Percentiles rank a stretch among this genome's conserved stretches.
Conservation (phyloP, 2,888 invertebrate species). For the Melanostoma mellinum region DNA sequence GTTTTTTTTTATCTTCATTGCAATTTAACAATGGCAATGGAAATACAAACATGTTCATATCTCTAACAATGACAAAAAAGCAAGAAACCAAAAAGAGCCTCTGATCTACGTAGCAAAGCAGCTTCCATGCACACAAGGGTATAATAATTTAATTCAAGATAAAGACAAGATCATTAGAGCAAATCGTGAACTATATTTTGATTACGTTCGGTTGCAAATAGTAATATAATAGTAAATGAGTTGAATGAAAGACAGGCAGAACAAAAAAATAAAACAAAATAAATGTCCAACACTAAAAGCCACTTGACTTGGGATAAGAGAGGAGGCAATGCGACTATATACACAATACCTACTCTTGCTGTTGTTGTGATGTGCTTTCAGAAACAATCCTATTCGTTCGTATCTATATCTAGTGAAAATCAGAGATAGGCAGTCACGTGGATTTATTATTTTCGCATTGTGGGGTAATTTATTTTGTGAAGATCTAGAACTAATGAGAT, state of each 20-base stretch:
- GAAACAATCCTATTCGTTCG: neutral
- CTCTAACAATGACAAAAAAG: constrained; percentile 43
- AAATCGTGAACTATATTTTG: constrained; percentile 70
- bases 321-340: neutral
- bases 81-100: constrained; percentile 15
- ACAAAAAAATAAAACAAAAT: constrained; percentile 6
- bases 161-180: constrained; percentile 73
- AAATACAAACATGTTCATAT: constrained; percentile 17
- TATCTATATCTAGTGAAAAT: constrained; percentile 52
- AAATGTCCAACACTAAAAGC: constrained; percentile 40
- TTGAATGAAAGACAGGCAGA: constrained; percentile 24
- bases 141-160: constrained; percentile 66
- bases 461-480: constrained; percentile 70
- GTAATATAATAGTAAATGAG: constrained; percentile 36
- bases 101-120: neutral
- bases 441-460: constrained; percentile 71
- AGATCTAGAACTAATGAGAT: constrained; percentile 73
- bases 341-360: constrained; percentile 46
- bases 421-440: constrained; percentile 60
- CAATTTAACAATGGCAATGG: constrained; percentile 45
- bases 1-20: constrained; percentile 12
- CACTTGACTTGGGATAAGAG: constrained; percentile 17
- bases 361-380: constrained; percentile 46
- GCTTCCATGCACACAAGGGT: constrained; percentile 18
- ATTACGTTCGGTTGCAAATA: constrained; percentile 61